Base-by-base conservation (phyloP, 2,113 vertebrate species). In the Sceloporus tristichus region DNA sequence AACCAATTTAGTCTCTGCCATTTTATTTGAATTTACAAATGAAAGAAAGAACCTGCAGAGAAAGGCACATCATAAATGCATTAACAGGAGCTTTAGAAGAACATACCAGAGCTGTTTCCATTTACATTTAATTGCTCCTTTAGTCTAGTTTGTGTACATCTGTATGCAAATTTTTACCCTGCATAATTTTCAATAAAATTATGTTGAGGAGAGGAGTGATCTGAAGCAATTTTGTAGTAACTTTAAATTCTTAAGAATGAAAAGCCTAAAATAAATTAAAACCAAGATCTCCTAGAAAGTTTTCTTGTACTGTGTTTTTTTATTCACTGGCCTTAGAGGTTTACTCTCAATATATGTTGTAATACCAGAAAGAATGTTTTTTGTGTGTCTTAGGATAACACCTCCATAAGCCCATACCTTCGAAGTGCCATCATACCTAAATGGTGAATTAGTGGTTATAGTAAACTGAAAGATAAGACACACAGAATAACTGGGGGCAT, bases 21-120 rank as follows among this genome's bases (percentile, higher is more conserved):
- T 90, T 92, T 86, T 79, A 83, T 84, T 86, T 91, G 79, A 62
- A 40, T 78, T 71, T 84, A 42, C 74, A 85, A 86, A 89, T 66
- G 40, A 86, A 90, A 81, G 81, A 84, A 88, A 34, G 29, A 54
- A 71, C 66, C 40, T 65, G 4, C 56, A 79, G 84, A 56, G 16
- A 70, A 86, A 89, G 79, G 68, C 29, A 38, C 38, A 80, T 34
- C 42, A 75, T 82, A 40, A 56, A 74, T 29, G n/a, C 42, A n/a
- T 56, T 59, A 66, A 84, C 70, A 89, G 86, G 62, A 71, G 74
- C 80, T 89, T 91, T 91, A 89, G 84, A 88, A 84, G 65, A 25
- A 91, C 54, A 40, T 74, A 77, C 79, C 79, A 78, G 65, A 87
- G 23, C 13, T 87, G 2, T n/a, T 86, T 54, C 77, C 42, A 53